Evolutionary conservation across 2,797 vertebrate genomes (phyloP), one percentile per base, ranked within the genome.

Genomic region (Phrynocephalus vlangalii): DNA sequence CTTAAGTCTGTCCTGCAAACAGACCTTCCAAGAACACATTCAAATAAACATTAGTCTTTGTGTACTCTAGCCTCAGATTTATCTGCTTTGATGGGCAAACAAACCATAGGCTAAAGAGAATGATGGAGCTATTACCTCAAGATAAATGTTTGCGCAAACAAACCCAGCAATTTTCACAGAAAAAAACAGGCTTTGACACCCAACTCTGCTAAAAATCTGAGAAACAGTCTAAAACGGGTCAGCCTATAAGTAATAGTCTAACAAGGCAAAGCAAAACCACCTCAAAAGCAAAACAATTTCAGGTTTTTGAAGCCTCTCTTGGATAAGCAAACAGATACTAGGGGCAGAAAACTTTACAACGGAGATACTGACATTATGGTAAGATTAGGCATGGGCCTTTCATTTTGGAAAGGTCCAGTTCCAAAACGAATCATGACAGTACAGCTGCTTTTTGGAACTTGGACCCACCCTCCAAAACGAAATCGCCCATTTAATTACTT

Each of bases 121-220:
- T 28, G 20, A 44, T 33, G 56, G 20, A 73, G 26, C 76, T 48
- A 79, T 79, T 83, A 26, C 75, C 52, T 70, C 66, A 71, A 50
- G 63, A 87, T 72, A 56, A 86, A 79, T 28, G 22, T 7, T 56
- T 28, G 44, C 60, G 26, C 63, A 79, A 88, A 72, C 28, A 88
- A 87, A 82, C 1, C 20, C 0, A 44, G 2, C 0, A 0, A 81
- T 38, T 88, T 92, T 73, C 84, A 15, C 30, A 79, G 18, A 13
- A 22, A 28, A 16, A 73, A 88, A 76, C 0, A 67, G 10, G 0
- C 68, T 0, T 5, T 87, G 16, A 28, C 44, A 90, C 80, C 1
- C 22, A 48, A 1, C 56, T 38, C 50, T 28, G 33, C 24, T 60
- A 50, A 44, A 71, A 70, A 84, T 63, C 68, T 48, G 68, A 79